A percentile compares a stretch with the other conserved stretches of the same genome.
These are phyloP conservation scores for Bothrops jararaca DNA, from an alignment of 2,113 vertebrate species.

Conservation along the genomic window DNA sequence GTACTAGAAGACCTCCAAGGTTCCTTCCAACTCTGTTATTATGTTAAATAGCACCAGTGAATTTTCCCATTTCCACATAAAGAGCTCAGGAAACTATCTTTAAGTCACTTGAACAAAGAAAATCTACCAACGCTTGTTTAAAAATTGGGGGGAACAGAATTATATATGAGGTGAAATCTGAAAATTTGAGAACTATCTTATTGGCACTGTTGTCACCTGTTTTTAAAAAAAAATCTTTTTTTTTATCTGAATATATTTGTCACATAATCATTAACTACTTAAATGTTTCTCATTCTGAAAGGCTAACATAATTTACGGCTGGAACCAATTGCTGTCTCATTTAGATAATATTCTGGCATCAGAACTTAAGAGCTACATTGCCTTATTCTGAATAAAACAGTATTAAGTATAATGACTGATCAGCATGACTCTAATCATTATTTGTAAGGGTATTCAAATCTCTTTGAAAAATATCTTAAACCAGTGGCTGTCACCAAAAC, in stretches of 20 bases:
- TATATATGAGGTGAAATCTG: neutral
- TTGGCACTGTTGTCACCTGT: neutral
- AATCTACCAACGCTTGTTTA: slow-evolving; percentile 24
- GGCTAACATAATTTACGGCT: neutral
- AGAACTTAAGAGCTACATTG: neutral
- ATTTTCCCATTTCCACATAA: slow-evolving; percentile 46
- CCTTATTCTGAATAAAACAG: neutral
- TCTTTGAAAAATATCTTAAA: neutral
- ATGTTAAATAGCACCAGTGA: neutral
- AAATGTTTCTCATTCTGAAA: neutral
- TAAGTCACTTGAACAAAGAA: slow-evolving; percentile 41
- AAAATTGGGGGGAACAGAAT: neutral
- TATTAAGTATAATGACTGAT: neutral
- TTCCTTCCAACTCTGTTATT: neutral
- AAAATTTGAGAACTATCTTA: neutral
- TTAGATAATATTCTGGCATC: neutral
- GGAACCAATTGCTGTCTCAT: neutral
- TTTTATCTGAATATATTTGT: neutral
- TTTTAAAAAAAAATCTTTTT: neutral
- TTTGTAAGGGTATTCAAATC: neutral
- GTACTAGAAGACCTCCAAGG: neutral
- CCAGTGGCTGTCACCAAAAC: neutral
- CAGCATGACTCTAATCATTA: neutral
- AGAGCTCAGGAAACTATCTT: slow-evolving; percentile 37
- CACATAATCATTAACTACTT: neutral